Conservation (phyloP, 2,113 vertebrate species). For the Campylomormyrus tamandua region DNA sequence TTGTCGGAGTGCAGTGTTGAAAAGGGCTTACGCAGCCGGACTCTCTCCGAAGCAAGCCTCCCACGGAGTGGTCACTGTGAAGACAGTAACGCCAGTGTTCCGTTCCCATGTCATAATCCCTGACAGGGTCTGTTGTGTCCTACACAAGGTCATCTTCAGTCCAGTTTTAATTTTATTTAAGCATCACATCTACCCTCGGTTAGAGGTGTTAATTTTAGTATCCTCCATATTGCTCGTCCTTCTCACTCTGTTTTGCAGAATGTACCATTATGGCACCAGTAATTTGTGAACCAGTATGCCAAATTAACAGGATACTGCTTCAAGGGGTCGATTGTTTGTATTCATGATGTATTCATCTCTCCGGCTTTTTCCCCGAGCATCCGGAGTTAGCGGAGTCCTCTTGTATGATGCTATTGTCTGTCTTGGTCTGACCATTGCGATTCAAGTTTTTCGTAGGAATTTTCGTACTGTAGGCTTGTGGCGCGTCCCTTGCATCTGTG, state of each 20-base stretch:
- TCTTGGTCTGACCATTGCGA: background rate
- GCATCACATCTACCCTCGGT: background rate
- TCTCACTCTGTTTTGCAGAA: background rate
- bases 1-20: background rate
- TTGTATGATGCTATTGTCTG: background rate
- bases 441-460: slow-evolving; percentile 7
- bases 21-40: background rate
- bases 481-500: background rate
- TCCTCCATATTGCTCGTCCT: background rate
- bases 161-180: background rate
- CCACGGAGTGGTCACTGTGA: background rate
- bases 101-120: background rate
- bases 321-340: background rate
- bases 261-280: background rate
- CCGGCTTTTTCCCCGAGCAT: background rate
- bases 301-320: background rate
- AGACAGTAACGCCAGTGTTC: background rate
- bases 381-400: background rate
- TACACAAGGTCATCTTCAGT: background rate
- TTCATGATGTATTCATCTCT: background rate
- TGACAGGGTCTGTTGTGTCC: background rate
- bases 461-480: background rate
- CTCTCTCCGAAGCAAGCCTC: background rate
- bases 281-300: background rate
- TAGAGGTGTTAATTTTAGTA: background rate